Conservation (phyloP, 1,140 invertebrate species). For the Lepidurus arcticus region DNA sequence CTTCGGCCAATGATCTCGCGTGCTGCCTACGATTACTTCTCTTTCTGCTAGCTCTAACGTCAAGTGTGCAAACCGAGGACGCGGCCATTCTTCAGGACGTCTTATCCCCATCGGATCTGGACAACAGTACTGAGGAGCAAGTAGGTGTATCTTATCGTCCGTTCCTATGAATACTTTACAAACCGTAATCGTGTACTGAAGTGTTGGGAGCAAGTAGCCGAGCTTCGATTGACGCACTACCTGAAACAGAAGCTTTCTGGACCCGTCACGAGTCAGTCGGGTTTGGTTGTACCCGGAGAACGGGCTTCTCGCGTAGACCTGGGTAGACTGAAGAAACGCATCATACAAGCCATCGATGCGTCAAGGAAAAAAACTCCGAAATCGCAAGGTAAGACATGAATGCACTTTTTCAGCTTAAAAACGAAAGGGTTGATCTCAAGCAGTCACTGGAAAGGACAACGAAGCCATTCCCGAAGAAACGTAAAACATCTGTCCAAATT, state of each 20-base stretch:
- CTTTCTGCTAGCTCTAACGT: background rate
- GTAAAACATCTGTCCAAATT: background rate
- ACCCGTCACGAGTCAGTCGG: background rate
- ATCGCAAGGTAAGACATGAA: background rate
- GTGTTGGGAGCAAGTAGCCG: background rate
- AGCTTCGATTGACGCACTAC: background rate
- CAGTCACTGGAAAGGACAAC: background rate
- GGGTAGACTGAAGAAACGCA: background rate
- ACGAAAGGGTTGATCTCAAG: background rate
- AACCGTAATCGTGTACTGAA: background rate
- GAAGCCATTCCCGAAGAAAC: background rate
- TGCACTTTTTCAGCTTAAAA: background rate
- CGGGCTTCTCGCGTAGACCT: background rate
- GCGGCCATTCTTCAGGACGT: background rate
- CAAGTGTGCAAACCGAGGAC: background rate
- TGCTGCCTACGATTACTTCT: background rate
- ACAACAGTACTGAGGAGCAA: background rate
- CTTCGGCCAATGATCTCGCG: conserved; percentile 5
- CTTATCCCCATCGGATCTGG: background rate
- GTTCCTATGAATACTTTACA: background rate
- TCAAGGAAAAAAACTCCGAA: background rate
- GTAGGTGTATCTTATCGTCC: background rate
- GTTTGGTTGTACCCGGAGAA: background rate
- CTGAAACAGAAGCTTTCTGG: background rate
- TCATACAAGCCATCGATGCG: conserved; percentile 4